Evolutionary conservation across 2,888 invertebrate genomes (phyloP).

Genomic region (Stomorhina lunata): DNA sequence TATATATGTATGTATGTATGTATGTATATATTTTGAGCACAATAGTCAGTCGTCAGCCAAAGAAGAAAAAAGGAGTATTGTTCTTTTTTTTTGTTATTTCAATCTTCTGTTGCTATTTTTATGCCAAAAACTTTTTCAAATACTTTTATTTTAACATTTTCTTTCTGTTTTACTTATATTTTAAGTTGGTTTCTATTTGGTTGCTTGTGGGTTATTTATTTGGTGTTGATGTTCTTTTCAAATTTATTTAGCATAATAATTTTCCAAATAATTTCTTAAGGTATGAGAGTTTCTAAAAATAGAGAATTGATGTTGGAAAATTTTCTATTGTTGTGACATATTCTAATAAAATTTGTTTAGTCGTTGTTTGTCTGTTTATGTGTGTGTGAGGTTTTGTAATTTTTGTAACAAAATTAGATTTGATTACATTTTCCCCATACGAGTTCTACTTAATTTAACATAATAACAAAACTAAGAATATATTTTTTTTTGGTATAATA

Average conservation of each 20-base stretch:
- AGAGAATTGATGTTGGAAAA: neutral
- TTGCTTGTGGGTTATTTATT: too few relatives aligned
- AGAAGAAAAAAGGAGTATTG: slow-evolving; percentile 9
- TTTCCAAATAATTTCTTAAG: neutral
- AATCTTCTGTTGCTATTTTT: slow-evolving; percentile 44
- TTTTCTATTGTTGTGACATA: neutral
- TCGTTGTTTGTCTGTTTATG: neutral
- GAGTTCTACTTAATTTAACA: neutral
- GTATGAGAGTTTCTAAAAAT: slow-evolving; percentile 33
- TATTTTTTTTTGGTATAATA: too few relatives aligned
- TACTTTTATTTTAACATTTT: neutral
- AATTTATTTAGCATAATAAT: slow-evolving; percentile 3
- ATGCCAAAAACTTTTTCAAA: neutral
- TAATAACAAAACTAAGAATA: too few relatives aligned
- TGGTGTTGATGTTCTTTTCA: neutral
- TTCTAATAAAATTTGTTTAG: neutral
- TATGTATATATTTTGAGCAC: too few relatives aligned
- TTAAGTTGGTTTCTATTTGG: neutral
- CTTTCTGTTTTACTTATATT: neutral
- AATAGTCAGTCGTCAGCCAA: neutral
- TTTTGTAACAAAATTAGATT: slow-evolving; percentile 11
- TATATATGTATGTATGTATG: too few relatives aligned
- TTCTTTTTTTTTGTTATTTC: slow-evolving; percentile 3
- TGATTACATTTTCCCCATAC: neutral
- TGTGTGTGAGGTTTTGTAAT: neutral